Base-by-base conservation (phyloP, 1,140 invertebrate genomes). In the Aphis gossypii region DNA sequence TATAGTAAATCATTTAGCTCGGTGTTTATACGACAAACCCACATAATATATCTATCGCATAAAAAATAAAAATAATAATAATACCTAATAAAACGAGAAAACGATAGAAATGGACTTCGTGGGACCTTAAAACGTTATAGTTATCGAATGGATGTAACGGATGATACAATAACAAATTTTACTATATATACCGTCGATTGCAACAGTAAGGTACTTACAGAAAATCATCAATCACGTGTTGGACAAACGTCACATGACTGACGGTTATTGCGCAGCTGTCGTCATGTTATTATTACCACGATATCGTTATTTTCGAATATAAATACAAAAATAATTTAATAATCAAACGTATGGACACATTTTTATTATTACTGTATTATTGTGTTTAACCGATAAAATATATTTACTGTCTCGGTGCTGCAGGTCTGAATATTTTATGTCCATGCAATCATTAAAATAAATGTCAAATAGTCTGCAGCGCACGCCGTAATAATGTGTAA, bases 331-430 rank as follows among this genome's bases (percentile, higher is more conserved):
- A 76, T 76, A 76, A n/a, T 76, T n/a, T 76, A n/a, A 76, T 76
- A 76, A 76, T 76, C 60, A 76, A 18, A 76, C n/a, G 30, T 41
- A 41, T 5, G 30, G n/a, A 76, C 60, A 76, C 60, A 76, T 76
- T 76, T 76, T 76, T 76, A 76, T 76, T 76, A n/a, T n/a, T 68
- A 30, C 60, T 68, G 14, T 68, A 68, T 68, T 68, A 76, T 76
- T n/a, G 30, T 76, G 60, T 18, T 14, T 76, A 76, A n/a, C 60
- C 60, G 60, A 76, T 76, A 76, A 76, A 76, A 76, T 76, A 76
- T 76, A 76, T 76, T 76, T 76, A 76, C n/a, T n/a, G 60, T 76
- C 60, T 76, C 30, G 60, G 60, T n/a, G 60, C 60, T 76, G 60
- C 60, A 76, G n/a, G 60, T 76, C 30, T 76, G 30, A 76, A 35